A percentile compares a stretch with the other conserved stretches of the same genome.
phyloP scores from a whole-genome alignment of 2,113 vertebrate genomes.

The Pyrgilauda ruficollis region DNA sequence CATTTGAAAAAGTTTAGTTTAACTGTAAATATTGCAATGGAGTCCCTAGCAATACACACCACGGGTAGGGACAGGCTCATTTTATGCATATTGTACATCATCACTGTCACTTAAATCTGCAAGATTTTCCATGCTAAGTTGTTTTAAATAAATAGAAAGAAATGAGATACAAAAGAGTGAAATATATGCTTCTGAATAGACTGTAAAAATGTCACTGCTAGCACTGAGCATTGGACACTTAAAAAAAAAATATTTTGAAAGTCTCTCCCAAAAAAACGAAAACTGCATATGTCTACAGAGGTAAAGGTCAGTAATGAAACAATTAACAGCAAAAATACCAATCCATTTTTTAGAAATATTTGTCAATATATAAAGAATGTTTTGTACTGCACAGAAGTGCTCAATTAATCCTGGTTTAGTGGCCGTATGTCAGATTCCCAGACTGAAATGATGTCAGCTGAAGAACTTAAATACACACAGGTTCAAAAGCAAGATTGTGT shows the following conservation, averaged over 20 bases:
- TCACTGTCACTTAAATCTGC: conserved; percentile 85
- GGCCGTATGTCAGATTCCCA: conserved; percentile 80
- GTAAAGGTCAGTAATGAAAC: conserved; percentile 86
- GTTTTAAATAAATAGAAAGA: conserved; percentile 84
- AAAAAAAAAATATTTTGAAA: conserved; percentile 86
- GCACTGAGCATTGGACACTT: conserved; percentile 82
- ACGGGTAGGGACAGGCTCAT: conserved; percentile 77
- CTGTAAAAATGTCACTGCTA: conserved; percentile 84
- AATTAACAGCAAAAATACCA: conserved; percentile 85
- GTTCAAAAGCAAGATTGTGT: conserved; percentile 65
- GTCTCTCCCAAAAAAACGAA: conserved; percentile 85
- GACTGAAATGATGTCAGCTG: conserved; percentile 76
- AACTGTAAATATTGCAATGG: conserved; percentile 86
- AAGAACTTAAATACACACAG: conserved; percentile 72
- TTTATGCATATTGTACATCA: conserved; percentile 84
- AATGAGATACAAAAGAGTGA: conserved; percentile 83
- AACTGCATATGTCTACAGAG: conserved; percentile 86
- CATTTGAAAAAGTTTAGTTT: conserved; percentile 83
- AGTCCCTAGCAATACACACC: conserved; percentile 82
- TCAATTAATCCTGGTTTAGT: conserved; percentile 81
- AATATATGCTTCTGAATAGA: conserved; percentile 80
- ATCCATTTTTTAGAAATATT: conserved; percentile 86
- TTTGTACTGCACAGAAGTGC: conserved; percentile 84
- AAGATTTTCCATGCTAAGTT: conserved; percentile 78
- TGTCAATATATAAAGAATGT: conserved; percentile 87